phyloP scores from a whole-genome alignment of 1,140 invertebrate genomes.

The Centruroides sculpturatus region DNA sequence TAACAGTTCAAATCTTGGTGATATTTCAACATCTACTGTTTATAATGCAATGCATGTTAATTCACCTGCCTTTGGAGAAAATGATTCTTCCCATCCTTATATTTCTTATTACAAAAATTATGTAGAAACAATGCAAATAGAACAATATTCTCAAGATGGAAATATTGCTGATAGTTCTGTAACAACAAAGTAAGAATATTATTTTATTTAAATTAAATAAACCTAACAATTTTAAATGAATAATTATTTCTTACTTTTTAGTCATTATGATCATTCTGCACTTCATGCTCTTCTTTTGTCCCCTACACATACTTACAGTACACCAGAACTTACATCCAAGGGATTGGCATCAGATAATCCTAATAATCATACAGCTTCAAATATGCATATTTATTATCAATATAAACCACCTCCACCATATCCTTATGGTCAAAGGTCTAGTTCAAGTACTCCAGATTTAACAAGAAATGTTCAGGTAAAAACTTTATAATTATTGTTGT shows the following conservation, averaged over 20 bases:
- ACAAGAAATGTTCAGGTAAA: constrained; percentile 30
- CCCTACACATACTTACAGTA: constrained; percentile 26
- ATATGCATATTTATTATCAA: constrained; percentile 37
- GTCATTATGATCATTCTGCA: neutral
- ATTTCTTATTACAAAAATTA: no score
- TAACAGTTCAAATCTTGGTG: no score
- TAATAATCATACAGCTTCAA: constrained; percentile 33
- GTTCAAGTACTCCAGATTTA: constrained; percentile 63
- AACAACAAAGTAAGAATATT: no score
- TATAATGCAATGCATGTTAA: no score
- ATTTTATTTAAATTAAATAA: neutral
- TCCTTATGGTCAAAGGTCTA: constrained; percentile 50
- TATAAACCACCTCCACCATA: constrained; percentile 65
- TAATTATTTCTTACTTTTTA: neutral
- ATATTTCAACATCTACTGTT: no score
- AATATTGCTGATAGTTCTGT: no score
- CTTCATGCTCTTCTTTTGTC: neutral
- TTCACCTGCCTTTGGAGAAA: no score
- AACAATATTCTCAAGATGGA: no score
- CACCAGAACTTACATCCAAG: constrained; percentile 33
- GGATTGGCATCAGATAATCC: constrained; percentile 19
- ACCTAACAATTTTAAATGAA: no score
- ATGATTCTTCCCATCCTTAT: no score
- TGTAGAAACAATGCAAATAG: no score
- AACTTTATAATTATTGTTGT: constrained; percentile 10